Evolutionary conservation across 2,113 vertebrate species (phyloP).

Genomic region (Tympanuchus pallidicinctus): DNA sequence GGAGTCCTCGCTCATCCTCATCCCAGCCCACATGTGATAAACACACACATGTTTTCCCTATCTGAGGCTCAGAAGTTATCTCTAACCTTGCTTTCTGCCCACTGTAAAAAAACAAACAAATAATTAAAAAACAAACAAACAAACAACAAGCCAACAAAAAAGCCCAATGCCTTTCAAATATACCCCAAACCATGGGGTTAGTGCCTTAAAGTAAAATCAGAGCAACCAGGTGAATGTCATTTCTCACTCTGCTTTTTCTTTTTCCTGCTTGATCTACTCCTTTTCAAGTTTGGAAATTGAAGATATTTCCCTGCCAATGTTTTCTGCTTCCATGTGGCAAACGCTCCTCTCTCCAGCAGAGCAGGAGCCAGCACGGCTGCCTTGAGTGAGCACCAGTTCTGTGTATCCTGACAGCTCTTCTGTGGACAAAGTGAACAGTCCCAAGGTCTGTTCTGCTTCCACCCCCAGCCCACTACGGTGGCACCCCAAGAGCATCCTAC

Average conservation of each 20-base stretch:
- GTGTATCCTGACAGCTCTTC: constrained; percentile 45
- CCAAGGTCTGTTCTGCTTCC: background rate
- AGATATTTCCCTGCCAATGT: constrained; percentile 57
- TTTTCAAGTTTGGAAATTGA: constrained; percentile 49
- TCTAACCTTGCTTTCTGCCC: background rate
- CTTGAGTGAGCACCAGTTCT: background rate
- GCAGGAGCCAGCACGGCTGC: constrained; percentile 59
- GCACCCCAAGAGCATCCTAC: background rate
- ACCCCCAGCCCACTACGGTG: background rate
- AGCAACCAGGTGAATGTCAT: background rate
- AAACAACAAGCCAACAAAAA: too few species aligned
- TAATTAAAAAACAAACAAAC: background rate
- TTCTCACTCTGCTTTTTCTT: fast-evolving
- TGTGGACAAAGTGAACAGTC: constrained; percentile 48
- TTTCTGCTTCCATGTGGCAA: constrained; percentile 61
- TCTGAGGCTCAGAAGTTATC: background rate
- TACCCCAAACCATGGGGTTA: background rate
- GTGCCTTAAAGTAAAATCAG: background rate
- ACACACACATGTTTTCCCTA: fast-evolving
- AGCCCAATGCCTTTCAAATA: background rate
- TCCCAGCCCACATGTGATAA: background rate
- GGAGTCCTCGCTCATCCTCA: background rate
- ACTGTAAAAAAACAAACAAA: background rate
- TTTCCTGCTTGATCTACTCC: background rate
- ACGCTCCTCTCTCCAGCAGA: constrained; percentile 32